Evolutionary conservation across 1,140 invertebrate species (phyloP).

Genomic region (Macrosteles quadrilineatus): DNA sequence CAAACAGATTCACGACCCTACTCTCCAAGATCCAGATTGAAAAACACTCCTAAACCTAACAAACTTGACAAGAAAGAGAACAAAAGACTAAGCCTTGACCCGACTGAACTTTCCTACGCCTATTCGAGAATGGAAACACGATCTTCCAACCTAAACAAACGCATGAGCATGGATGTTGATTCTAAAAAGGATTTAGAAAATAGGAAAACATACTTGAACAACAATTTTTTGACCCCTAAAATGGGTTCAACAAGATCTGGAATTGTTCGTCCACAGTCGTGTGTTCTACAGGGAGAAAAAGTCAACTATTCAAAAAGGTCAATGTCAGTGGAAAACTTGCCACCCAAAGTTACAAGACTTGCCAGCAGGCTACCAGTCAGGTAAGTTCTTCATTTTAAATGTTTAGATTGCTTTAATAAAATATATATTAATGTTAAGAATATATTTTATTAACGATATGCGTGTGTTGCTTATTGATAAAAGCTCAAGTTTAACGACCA

Average conservation of each 20-base stretch:
- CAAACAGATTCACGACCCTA: background rate
- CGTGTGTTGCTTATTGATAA: too few relatives aligned
- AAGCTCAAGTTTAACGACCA: too few relatives aligned
- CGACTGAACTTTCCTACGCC: background rate
- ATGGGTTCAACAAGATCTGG: conserved; percentile 14
- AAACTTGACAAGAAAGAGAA: conserved; percentile 6
- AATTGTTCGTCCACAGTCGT: conserved; percentile 8
- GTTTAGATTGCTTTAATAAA: too few relatives aligned
- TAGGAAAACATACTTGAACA: background rate
- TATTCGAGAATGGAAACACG: conserved; percentile 2
- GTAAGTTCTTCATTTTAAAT: conserved; percentile 3
- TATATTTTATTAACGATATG: too few relatives aligned
- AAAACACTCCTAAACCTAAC: background rate
- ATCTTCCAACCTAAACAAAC: background rate
- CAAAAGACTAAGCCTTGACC: conserved; percentile 3
- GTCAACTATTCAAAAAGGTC: conserved; percentile 12
- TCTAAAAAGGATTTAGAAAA: background rate
- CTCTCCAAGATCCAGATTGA: conserved; percentile 5
- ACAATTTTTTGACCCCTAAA: background rate
- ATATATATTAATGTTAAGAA: too few relatives aligned
- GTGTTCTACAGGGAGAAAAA: conserved; percentile 10
- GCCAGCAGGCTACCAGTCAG: conserved; percentile 15
- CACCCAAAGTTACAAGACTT: conserved; percentile 8
- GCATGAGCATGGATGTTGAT: background rate
- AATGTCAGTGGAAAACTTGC: conserved; percentile 15